Percentiles rank a stretch among this genome's conserved stretches.
Evolutionary conservation across 2,113 vertebrate genomes (phyloP).

Genomic region (Podilymbus podiceps): DNA sequence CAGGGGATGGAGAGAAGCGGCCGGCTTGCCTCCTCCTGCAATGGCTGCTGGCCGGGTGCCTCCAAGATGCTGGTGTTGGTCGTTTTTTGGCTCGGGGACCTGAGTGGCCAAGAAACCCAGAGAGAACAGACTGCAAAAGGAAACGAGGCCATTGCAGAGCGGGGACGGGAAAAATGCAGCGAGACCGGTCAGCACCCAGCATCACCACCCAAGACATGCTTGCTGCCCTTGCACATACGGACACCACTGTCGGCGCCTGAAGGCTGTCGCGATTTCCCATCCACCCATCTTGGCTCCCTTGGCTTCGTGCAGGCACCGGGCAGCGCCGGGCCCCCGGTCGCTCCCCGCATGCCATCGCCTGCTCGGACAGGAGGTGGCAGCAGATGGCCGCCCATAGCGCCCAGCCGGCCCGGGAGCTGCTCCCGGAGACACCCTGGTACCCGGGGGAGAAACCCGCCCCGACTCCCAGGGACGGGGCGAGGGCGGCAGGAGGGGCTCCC

Average conservation of each 20-base stretch:
- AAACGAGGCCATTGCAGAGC: fast-evolving
- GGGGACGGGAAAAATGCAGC: not conserved
- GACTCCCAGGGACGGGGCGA: not conserved
- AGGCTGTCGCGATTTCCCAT: not conserved
- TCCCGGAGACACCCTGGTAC: not conserved
- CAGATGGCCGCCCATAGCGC: not conserved
- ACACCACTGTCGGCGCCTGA: not conserved
- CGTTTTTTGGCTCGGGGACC: not conserved
- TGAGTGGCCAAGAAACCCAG: not conserved
- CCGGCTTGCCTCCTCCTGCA: not conserved
- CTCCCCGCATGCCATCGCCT: not conserved
- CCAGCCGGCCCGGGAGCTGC: not conserved
- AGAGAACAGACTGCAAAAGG: not conserved
- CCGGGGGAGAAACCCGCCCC: not conserved
- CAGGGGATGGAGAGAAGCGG: not conserved
- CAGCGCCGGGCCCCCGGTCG: not conserved
- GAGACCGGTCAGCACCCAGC: not conserved
- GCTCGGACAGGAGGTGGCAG: conserved; percentile 57
- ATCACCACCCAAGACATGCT: fast-evolving
- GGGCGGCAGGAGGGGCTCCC: not conserved
- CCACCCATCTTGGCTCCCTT: not conserved
- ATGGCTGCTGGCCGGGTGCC: fast-evolving
- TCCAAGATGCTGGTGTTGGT: not conserved
- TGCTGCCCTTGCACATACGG: not conserved
- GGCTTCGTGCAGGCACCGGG: not conserved